A percentile compares a stretch with the other conserved stretches of the same genome.
phyloP scores from a whole-genome alignment of 2,113 vertebrate species.

The Pterophyllum scalare region DNA sequence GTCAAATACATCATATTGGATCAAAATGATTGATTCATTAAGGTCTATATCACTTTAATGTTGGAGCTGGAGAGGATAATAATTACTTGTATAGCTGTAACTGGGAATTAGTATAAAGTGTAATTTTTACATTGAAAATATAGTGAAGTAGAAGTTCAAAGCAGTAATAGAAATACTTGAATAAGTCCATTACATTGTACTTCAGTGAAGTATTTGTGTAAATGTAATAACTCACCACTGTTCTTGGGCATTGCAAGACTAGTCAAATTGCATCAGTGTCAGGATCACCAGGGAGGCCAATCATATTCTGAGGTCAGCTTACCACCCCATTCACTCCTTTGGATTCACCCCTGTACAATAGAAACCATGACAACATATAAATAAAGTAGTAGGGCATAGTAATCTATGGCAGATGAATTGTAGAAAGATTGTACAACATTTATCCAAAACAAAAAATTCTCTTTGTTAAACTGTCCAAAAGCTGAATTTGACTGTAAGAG shows the following conservation, averaged over 20 bases:
- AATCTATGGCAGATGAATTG: not conserved
- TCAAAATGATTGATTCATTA: not conserved
- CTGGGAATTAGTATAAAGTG: not conserved
- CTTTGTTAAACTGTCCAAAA: not conserved
- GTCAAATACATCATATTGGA: not conserved
- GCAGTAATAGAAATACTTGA: not conserved
- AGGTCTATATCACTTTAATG: no score
- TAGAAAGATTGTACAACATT: not conserved
- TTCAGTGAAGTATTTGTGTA: not conserved
- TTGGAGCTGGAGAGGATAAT: not conserved
- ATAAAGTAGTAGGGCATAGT: not conserved
- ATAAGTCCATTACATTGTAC: not conserved
- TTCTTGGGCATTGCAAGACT: not conserved
- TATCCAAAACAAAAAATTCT: not conserved
- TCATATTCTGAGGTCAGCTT: not conserved
- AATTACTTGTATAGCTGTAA: not conserved
- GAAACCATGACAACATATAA: not conserved
- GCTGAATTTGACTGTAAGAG: not conserved
- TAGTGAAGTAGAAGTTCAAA: not conserved
- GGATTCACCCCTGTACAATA: not conserved
- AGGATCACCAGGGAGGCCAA: not conserved
- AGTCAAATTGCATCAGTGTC: not conserved
- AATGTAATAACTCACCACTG: not conserved
- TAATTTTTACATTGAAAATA: not conserved
- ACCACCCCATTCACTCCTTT: not conserved